phyloP scores from a whole-genome alignment of 2,888 invertebrate species.

The Tillus elongatus region DNA sequence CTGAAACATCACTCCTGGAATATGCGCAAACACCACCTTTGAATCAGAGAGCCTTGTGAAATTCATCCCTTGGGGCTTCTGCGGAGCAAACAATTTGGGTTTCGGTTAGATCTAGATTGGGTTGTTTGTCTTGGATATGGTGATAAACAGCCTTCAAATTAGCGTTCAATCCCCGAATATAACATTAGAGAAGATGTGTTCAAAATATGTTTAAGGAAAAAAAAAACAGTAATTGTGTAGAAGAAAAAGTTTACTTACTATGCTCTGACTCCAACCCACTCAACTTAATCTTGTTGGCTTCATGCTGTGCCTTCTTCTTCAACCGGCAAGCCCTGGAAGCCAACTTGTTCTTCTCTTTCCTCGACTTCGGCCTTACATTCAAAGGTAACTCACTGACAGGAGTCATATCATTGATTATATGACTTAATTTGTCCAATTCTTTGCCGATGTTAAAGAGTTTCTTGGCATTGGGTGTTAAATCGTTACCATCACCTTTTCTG shows the following conservation, averaged over 20 bases:
- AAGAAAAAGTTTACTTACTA: constrained; percentile 53
- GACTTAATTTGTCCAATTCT: constrained; percentile 80
- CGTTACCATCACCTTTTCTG: constrained; percentile 94
- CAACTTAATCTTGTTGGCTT: constrained; percentile 94
- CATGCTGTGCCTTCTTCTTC: constrained; percentile 98
- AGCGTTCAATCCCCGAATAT: too few relatives aligned
- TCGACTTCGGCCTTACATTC: constrained; percentile 79
- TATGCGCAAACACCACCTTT: too few relatives aligned
- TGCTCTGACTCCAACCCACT: constrained; percentile 91
- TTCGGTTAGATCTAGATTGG: too few relatives aligned
- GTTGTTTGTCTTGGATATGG: too few relatives aligned
- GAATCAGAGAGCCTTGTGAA: too few relatives aligned
- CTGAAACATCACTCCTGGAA: too few relatives aligned
- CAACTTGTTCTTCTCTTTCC: constrained; percentile 95
- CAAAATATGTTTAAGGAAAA: not conserved
- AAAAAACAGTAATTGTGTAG: not conserved
- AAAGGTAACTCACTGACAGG: constrained; percentile 90
- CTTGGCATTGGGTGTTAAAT: constrained; percentile 88
- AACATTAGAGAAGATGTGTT: too few relatives aligned
- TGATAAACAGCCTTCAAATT: too few relatives aligned
- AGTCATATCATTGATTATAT: constrained; percentile 91
- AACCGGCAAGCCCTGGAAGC: constrained; percentile 93
- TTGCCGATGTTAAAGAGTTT: constrained; percentile 86
- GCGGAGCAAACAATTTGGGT: too few relatives aligned
- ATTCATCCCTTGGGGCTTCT: too few relatives aligned